Evolutionary conservation across 37 sponge, comb jelly and placozoan species (phyloP).

Genomic region (Oscarella lobularis): DNA sequence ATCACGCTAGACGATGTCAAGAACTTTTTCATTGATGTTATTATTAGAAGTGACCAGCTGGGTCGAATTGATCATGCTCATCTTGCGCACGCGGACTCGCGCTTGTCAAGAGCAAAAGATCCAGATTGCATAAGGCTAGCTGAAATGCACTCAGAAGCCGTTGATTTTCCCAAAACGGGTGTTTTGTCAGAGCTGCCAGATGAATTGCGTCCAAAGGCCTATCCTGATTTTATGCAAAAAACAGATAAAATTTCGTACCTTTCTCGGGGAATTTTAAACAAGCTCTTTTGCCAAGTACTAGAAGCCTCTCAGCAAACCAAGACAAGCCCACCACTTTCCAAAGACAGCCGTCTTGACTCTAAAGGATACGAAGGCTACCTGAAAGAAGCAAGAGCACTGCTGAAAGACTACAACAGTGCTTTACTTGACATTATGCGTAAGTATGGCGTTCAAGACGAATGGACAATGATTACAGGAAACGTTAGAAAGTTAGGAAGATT

Average conservation of each 20-base stretch:
- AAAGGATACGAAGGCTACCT: background rate
- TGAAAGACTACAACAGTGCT: background rate
- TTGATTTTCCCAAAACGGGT: slow-evolving; percentile 28
- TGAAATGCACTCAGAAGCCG: slow-evolving; percentile 12
- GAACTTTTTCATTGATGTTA: slow-evolving; percentile 16
- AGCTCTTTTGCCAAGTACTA: background rate
- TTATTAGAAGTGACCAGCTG: slow-evolving; percentile 21
- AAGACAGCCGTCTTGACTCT: background rate
- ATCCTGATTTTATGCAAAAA: background rate
- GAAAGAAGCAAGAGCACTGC: background rate
- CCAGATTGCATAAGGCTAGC: slow-evolving; percentile 9
- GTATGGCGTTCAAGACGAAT: background rate
- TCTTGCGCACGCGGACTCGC: slow-evolving; percentile 13
- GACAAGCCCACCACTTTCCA: no score
- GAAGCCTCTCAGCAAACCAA: no score
- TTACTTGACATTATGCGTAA: background rate
- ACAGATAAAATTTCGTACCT: background rate
- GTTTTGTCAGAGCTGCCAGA: background rate
- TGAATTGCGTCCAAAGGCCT: background rate
- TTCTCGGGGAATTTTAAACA: background rate
- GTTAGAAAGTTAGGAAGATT: background rate
- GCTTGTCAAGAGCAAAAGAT: background rate
- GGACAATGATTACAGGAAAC: background rate
- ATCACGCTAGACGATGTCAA: slow-evolving; percentile 4
- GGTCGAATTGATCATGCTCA: slow-evolving; percentile 30